phyloP scores from a whole-genome alignment of 1,140 invertebrate species.

The Megathymus violae region DNA sequence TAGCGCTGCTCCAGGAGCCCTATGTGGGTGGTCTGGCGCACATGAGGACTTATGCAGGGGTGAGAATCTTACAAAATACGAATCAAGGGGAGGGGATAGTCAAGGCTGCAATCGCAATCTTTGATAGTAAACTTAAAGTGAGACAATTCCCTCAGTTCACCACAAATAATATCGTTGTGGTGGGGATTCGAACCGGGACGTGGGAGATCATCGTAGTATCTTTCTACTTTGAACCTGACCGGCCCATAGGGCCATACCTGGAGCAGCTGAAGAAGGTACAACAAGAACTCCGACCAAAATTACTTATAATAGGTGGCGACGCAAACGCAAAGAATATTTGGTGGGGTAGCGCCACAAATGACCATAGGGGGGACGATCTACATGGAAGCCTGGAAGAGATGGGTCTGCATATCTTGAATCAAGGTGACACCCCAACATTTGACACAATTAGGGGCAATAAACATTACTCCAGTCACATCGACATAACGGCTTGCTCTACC shows the following conservation, averaged over 20 bases:
- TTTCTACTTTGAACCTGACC: slow-evolving; percentile 1
- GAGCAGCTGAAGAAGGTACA: not conserved
- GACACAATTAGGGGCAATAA: slow-evolving; percentile 12
- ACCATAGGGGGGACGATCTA: not conserved
- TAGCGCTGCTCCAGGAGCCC: too few relatives aligned
- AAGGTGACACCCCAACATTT: slow-evolving; percentile 1
- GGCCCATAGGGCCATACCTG: not conserved
- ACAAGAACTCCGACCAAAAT: not conserved
- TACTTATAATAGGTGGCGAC: not conserved
- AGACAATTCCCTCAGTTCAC: slow-evolving; percentile 1
- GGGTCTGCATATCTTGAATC: not conserved
- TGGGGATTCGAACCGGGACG: not conserved
- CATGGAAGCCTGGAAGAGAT: not conserved
- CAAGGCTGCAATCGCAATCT: not conserved
- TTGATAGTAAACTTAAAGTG: not conserved
- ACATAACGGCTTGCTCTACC: slow-evolving; percentile 21
- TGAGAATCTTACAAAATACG: not conserved
- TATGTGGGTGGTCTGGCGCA: not conserved
- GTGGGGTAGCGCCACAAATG: not conserved
- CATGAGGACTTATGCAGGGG: not conserved
- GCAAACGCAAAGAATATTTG: slow-evolving; percentile 8
- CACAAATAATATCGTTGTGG: slow-evolving; percentile 5
- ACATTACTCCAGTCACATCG: slow-evolving; percentile 19
- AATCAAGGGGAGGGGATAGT: not conserved
- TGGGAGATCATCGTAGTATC: not conserved